These are phyloP conservation scores for Poeciliopsis infans DNA, from an alignment of 2,797 vertebrate species.

Conservation along the genomic window DNA sequence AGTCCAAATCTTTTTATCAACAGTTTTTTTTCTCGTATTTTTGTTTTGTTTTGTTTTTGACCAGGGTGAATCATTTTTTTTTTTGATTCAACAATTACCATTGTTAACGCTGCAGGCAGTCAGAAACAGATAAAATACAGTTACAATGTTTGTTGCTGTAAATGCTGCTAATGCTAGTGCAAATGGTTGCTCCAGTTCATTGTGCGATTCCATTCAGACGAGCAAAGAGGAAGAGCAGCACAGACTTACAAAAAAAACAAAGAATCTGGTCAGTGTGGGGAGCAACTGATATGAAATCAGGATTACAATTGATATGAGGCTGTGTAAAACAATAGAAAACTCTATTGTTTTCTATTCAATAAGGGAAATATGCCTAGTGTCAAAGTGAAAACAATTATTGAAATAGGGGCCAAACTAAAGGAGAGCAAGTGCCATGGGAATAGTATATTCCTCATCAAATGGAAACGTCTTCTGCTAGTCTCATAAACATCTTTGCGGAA, in stretches of 20 bases:
- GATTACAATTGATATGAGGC: not conserved
- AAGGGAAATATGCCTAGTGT: not conserved
- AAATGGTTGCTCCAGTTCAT: not conserved
- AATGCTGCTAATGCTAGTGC: not conserved
- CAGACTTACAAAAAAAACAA: not conserved
- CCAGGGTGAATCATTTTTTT: not conserved
- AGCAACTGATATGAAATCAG: not conserved
- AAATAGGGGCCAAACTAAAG: not conserved
- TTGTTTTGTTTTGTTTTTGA: not conserved
- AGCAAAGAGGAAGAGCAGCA: not conserved
- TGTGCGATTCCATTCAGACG: not conserved
- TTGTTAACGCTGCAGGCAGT: not conserved
- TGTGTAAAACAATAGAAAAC: not conserved
- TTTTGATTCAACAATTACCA: not conserved
- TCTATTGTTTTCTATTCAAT: no score
- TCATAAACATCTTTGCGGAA: not conserved
- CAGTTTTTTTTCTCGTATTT: not conserved
- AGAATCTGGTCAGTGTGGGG: not conserved
- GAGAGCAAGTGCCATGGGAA: not conserved
- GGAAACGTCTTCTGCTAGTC: not conserved
- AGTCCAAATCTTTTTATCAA: not conserved
- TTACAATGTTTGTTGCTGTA: not conserved
- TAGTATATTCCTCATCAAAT: not conserved
- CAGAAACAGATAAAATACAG: not conserved
- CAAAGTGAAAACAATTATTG: conserved; percentile 6